Conservation (phyloP, 2,113 vertebrate species). For the Syngnathus floridae region DNA sequence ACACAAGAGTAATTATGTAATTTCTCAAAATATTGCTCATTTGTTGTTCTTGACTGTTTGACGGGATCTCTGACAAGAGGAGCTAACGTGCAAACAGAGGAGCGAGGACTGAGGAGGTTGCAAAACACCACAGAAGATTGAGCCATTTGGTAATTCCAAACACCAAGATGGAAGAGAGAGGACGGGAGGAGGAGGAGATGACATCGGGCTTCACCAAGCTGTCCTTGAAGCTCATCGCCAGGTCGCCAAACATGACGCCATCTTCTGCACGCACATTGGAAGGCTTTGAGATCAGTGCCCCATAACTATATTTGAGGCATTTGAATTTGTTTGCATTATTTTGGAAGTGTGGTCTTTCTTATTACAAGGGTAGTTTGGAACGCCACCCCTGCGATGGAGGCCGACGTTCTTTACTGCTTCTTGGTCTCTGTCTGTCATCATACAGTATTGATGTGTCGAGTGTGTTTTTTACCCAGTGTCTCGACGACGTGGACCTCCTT, state of each 20-base stretch:
- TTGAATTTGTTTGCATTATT: too few species aligned
- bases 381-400: too few species aligned
- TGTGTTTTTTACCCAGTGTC: conserved; percentile 69
- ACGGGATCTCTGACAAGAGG: background rate
- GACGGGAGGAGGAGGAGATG: background rate
- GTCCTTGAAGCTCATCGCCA: conserved; percentile 41
- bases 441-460: background rate
- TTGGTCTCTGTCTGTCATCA: too few species aligned
- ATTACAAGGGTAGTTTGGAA: too few species aligned
- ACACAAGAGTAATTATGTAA: background rate
- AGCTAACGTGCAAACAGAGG: background rate
- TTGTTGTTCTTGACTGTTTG: background rate
- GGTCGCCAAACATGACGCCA: conserved; percentile 10
- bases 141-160: background rate
- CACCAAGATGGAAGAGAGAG: background rate
- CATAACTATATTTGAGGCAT: too few species aligned
- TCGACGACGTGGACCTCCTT: conserved; percentile 80
- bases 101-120: background rate
- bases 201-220: conserved; percentile 4
- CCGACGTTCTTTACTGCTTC: too few species aligned
- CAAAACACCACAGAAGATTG: background rate
- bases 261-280: conserved; percentile 44
- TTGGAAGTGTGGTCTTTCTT: too few species aligned
- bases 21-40: background rate
- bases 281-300: conserved; percentile 34